Evolutionary conservation across 2,888 invertebrate genomes (phyloP), one percentile per base, ranked within the genome.

Genomic region (Drosophila subquinaria): DNA sequence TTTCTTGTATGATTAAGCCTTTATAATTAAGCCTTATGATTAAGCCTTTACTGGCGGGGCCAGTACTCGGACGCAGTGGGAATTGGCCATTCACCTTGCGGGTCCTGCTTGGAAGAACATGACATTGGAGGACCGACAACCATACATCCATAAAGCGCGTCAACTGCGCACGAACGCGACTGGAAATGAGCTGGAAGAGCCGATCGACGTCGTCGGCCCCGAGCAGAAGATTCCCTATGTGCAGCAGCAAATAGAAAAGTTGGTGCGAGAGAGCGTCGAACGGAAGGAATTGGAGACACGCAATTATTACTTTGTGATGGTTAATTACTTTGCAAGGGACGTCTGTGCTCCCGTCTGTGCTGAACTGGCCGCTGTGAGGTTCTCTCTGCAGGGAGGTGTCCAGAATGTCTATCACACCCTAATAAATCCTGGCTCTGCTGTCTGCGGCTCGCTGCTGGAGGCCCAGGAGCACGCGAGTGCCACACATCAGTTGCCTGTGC

Each of bases 241-340:
- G 47, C 42, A 63, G 15, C 33, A 65, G 45, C 33, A 68, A 48
- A 62, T 68, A 1, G 60, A 75, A 9, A 15, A 35, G 1, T 30
- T 77, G 0, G 67, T 78, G 15, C 48, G 33, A 0, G 11, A 50
- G 10, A 66, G 63, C 23, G 51, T 48, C 1, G n/a, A 64, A 9
- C 45, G 13, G 0, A 3, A 17, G 0, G 35, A 55, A 10, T 17
- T 78, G 27, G 47, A 53, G 2, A 42, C 17, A 1, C 42, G 59
- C 10, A 30, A 10, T 4, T 78, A 69, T 62, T 78, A 36, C 17
- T 77, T 78, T 43, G 8, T 79, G 3, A 65, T 63, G 69, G 53
- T 61, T 0, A 69, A 75, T 36, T 72, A 57, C 15, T 55, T 64
- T 15, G 38, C 38, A 1, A 67, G 63, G 23, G 15, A 53, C 4